Percentiles rank a stretch among this genome's conserved stretches.
Evolutionary conservation across 1,140 invertebrate genomes (phyloP).

Genomic region (Drosophila kikkawai): DNA sequence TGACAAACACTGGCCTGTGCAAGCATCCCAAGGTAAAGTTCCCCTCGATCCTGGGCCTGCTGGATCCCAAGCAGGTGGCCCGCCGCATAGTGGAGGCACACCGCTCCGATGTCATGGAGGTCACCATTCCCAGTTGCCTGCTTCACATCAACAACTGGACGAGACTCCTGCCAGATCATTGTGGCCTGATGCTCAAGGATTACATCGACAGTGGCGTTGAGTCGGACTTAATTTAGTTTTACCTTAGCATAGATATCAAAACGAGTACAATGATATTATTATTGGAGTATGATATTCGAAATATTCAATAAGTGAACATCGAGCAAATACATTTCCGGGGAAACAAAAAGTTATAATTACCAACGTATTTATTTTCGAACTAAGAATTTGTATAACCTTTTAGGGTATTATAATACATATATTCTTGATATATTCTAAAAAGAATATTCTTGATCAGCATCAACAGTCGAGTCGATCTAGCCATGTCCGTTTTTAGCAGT

Average conservation of each 20-base stretch:
- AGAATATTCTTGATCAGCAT: no score
- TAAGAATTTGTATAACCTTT: no score
- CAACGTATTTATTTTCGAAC: no score
- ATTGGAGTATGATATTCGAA: conserved; percentile 27
- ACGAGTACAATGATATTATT: conserved; percentile 17
- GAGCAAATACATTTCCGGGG: conserved; percentile 1
- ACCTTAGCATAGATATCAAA: conserved; percentile 12
- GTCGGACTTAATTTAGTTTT: conserved; percentile 80
- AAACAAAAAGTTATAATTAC: neutral
- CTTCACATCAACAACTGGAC: conserved; percentile 82
- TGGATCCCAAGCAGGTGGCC: conserved; percentile 89
- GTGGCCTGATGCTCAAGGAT: conserved; percentile 84
- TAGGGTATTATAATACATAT: no score
- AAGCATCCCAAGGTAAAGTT: conserved; percentile 91
- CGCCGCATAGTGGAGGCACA: conserved; percentile 88
- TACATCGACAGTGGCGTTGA: conserved; percentile 87
- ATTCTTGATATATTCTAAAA: no score
- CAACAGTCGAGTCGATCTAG: no score
- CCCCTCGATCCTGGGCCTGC: conserved; percentile 88
- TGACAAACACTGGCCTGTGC: conserved; percentile 93
- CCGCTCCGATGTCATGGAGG: conserved; percentile 86
- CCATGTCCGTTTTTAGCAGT: no score
- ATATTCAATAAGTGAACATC: neutral
- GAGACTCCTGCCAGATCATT: conserved; percentile 85
- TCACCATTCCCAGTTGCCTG: conserved; percentile 86